Percentiles rank a stretch among this genome's conserved stretches.
Conservation (phyloP, 23 tunicate species). For the Aplidium turbinatum region DNA sequence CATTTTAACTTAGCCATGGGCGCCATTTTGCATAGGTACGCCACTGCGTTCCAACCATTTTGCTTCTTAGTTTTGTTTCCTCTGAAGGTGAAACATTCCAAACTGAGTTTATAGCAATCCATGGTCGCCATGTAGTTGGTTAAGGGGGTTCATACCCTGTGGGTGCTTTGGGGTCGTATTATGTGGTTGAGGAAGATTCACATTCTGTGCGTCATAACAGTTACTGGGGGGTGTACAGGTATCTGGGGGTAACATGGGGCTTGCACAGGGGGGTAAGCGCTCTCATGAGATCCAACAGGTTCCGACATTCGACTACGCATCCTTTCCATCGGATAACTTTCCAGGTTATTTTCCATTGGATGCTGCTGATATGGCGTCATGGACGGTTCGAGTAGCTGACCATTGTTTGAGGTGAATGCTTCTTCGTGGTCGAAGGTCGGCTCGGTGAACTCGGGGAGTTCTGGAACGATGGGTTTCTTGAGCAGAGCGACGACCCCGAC, state of each 20-base stretch:
- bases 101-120: too few species aligned
- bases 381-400: too few species aligned
- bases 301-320: neutral
- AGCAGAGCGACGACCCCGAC: conserved; percentile 59
- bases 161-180: too few species aligned
- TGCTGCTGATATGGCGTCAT: conserved; percentile 56
- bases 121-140: too few species aligned
- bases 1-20: too few species aligned
- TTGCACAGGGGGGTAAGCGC: neutral
- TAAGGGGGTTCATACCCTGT: too few species aligned
- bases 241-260: conserved; percentile 2
- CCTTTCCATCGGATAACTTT: conserved; percentile 61
- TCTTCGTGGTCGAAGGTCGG: conserved; percentile 24
- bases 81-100: too few species aligned
- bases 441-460: conserved; percentile 62
- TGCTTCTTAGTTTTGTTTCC: too few species aligned
- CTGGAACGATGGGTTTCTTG: conserved; percentile 43
- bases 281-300: neutral
- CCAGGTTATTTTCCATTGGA: conserved; percentile 59
- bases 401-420: neutral
- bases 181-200: too few species aligned
- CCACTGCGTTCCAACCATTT: too few species aligned
- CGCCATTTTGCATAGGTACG: too few species aligned
- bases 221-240: conserved; percentile 18
- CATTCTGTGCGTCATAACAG: conserved; percentile 64